Conservation (phyloP, 2,888 invertebrate genomes). For the Strigamia crassipes region DNA sequence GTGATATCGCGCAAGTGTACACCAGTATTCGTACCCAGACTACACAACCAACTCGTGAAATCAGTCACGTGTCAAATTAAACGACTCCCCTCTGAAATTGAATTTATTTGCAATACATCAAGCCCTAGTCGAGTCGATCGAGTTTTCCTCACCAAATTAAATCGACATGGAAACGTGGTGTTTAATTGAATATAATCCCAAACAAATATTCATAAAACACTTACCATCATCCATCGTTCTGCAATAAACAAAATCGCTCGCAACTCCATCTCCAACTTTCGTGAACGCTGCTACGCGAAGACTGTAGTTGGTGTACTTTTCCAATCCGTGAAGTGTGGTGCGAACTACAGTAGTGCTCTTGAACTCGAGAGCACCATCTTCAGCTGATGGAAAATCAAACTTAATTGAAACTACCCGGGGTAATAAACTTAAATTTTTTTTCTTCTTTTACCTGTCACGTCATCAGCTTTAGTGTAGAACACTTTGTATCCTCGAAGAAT, state of each 20-base stretch:
- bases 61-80: too few relatives aligned
- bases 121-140: too few relatives aligned
- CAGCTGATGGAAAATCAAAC: constrained; percentile 28
- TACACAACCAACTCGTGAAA: too few relatives aligned
- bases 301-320: constrained; percentile 95
- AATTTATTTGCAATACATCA: too few relatives aligned
- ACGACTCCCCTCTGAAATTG: too few relatives aligned
- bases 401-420: not conserved
- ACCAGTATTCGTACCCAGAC: too few relatives aligned
- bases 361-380: constrained; percentile 26
- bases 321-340: constrained; percentile 81
- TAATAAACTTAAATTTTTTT: not conserved
- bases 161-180: not conserved
- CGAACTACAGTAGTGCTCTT: constrained; percentile 45
- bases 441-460: constrained; percentile 54
- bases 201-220: constrained; percentile 49
- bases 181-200: not conserved
- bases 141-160: too few relatives aligned
- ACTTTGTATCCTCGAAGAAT: constrained; percentile 96
- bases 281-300: constrained; percentile 95
- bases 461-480: constrained; percentile 85
- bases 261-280: constrained; percentile 92
- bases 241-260: constrained; percentile 84
- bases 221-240: constrained; percentile 94
- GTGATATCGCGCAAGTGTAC: too few relatives aligned